Evolutionary conservation across 1,140 invertebrate genomes (phyloP).

Genomic region (Calephelis nemesis): DNA sequence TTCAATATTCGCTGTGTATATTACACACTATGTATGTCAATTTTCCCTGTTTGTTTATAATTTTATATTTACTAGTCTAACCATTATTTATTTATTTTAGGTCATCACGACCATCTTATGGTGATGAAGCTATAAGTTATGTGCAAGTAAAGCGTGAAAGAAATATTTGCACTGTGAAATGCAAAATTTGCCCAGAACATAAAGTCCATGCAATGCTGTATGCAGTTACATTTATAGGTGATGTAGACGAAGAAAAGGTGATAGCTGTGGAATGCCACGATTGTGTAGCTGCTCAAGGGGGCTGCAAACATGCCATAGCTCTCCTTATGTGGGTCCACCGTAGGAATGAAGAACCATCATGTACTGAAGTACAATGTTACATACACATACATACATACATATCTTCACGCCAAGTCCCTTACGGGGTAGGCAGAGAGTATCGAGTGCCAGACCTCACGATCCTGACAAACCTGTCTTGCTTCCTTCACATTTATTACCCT

Average conservation of each 20-base stretch:
- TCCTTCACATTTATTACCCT: no score
- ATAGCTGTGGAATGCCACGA: conserved; percentile 39
- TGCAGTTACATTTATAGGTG: conserved; percentile 29
- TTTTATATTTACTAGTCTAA: no score
- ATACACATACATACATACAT: no score
- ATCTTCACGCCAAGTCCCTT: no score
- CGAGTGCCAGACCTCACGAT: no score
- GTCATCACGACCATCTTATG: conserved; percentile 28
- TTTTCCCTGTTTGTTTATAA: no score
- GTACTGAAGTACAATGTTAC: conserved; percentile 44
- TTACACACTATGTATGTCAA: no score
- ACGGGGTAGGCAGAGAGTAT: no score
- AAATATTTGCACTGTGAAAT: conserved; percentile 24
- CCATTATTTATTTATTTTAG: conserved; percentile 22
- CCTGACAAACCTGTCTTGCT: no score
- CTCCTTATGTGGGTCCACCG: conserved; percentile 4
- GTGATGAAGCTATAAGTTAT: conserved; percentile 34
- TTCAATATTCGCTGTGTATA: no score
- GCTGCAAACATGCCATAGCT: conserved; percentile 64
- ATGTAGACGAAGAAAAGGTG: conserved; percentile 37
- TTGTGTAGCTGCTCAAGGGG: conserved; percentile 46
- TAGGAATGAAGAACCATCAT: conserved; percentile 59
- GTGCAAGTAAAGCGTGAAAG: conserved; percentile 26
- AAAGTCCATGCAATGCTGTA: conserved; percentile 47
- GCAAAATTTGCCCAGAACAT: conserved; percentile 54